Conservation (phyloP, 2,113 vertebrate genomes). For the Sula dactylatra region DNA sequence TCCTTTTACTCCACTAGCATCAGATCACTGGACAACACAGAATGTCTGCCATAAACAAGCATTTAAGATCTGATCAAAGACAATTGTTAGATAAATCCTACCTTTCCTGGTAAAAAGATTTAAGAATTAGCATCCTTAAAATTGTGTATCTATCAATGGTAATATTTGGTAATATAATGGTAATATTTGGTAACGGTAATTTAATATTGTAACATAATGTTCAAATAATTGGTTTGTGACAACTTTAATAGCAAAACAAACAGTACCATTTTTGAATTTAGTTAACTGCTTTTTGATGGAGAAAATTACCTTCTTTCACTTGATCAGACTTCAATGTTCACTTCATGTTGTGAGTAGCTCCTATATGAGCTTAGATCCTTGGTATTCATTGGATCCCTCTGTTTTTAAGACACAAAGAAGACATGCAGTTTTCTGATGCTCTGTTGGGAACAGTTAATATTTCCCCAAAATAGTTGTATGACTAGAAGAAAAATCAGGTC, state of each 20-base stretch:
- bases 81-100: not conserved
- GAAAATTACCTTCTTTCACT: not conserved
- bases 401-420: not conserved
- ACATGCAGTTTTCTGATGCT: not conserved
- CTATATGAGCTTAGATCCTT: not conserved
- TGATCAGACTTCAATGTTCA: not conserved
- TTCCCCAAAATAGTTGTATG: not conserved
- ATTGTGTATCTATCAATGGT: not conserved
- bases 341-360: not conserved
- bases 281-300: not conserved
- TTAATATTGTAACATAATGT: not conserved
- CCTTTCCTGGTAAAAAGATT: not conserved
- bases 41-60: not conserved
- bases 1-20: not conserved
- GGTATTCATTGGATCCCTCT: not conserved
- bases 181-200: no score
- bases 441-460: not conserved
- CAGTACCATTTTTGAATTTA: not conserved
- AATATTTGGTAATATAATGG: no score
- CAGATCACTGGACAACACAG: not conserved
- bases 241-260: not conserved
- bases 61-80: not conserved
- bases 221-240: not conserved
- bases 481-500: not conserved
- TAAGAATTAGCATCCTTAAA: not conserved